Conservation (phyloP, 1,140 invertebrate genomes). For the Pogonomyrmex californicus region DNA sequence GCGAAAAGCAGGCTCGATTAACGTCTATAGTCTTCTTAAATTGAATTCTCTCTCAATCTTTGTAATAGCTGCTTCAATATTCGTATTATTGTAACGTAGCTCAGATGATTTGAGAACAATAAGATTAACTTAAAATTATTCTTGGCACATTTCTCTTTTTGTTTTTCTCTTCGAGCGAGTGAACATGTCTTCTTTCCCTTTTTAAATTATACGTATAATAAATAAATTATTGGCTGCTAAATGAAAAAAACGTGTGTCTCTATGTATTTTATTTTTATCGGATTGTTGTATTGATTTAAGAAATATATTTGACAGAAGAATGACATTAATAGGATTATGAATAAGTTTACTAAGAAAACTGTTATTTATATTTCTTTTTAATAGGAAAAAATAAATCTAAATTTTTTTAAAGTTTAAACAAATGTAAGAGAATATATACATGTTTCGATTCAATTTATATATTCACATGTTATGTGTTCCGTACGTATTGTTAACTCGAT, state of each 20-base stretch:
- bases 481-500: neutral
- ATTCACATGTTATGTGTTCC: neutral
- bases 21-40: slow-evolving; percentile 52
- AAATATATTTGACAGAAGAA: neutral
- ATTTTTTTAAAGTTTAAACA: neutral
- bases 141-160: neutral
- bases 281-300: neutral
- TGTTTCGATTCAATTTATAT: too few species aligned
- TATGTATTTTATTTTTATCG: neutral
- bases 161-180: neutral
- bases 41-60: slow-evolving; percentile 20
- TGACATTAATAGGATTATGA: neutral
- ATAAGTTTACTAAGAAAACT: neutral
- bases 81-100: slow-evolving; percentile 23
- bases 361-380: neutral
- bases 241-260: neutral
- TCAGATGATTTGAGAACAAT: neutral
- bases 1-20: slow-evolving; percentile 47
- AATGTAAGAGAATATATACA: neutral
- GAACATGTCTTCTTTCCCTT: neutral
- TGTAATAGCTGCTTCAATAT: slow-evolving; percentile 16
- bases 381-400: neutral
- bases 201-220: neutral
- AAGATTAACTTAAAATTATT: slow-evolving; percentile 32
- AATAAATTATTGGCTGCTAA: slow-evolving; percentile 25